Percentiles rank a stretch among this genome's conserved stretches.
Evolutionary conservation across 2,888 invertebrate genomes (phyloP).

Genomic region (Caenorhabditis drosophilae): DNA sequence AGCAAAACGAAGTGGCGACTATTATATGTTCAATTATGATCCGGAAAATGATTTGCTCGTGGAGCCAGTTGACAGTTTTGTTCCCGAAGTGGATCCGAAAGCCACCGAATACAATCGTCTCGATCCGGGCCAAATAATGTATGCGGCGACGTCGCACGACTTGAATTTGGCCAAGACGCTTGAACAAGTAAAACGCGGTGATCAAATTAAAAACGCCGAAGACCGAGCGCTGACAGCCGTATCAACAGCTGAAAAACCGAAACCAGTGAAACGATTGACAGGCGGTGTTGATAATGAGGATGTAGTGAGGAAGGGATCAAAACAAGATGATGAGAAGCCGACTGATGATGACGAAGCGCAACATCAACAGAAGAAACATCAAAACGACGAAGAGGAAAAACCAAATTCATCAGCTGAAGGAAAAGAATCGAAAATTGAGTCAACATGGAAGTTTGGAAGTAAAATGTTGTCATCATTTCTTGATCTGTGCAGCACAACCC

Average conservation of each 20-base stretch:
- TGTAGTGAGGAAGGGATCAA: not conserved
- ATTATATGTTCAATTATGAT: conserved; percentile 96
- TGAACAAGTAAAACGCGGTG: conserved; percentile 58
- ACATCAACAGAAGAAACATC: too few relatives aligned
- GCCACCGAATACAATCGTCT: conserved; percentile 60
- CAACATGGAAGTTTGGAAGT: conserved; percentile 34
- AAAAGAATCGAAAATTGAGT: conserved; percentile 38
- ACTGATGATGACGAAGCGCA: too few relatives aligned
- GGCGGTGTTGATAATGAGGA: too few relatives aligned
- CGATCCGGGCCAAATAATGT: conserved; percentile 65
- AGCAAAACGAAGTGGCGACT: conserved; percentile 97
- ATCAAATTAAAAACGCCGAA: conserved; percentile 52
- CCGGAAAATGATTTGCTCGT: conserved; percentile 63
- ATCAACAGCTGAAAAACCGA: too few relatives aligned
- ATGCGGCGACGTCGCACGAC: conserved; percentile 61
- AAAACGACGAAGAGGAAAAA: too few relatives aligned
- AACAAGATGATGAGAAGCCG: not conserved
- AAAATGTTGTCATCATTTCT: conserved; percentile 39
- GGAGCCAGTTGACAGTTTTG: conserved; percentile 59
- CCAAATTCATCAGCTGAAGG: too few relatives aligned
- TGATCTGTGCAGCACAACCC: conserved; percentile 40
- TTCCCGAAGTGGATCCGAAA: conserved; percentile 64
- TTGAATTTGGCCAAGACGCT: conserved; percentile 60
- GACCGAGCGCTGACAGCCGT: conserved; percentile 26
- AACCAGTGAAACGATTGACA: too few relatives aligned